Evolutionary conservation across 2,797 vertebrate genomes (phyloP), one percentile per base, ranked within the genome.

Genomic region (Molossus molossus): DNA sequence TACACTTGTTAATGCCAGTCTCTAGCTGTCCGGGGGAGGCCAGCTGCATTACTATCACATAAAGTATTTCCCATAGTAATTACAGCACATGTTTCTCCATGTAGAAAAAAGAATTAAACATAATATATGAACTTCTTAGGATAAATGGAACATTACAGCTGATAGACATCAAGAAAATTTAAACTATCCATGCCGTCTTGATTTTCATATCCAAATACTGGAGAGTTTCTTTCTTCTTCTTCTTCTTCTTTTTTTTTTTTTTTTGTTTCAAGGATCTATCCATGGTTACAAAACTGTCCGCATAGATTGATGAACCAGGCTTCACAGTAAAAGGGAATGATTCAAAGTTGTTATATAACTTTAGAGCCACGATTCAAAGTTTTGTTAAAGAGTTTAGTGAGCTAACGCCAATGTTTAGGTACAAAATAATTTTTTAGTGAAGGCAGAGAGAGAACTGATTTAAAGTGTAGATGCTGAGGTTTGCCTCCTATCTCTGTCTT

Each of bases 121-220:
- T 83, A 87, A 82, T 62, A 89, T 67, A 62, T 40, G 85, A 89
- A 75, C 9, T 76, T 87, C 58, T 13, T 25, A 91, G 92, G 40
- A 81, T 20, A 95, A 67, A 57, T 40, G 4, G 6, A 84, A 27
- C 3, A 65, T 79, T 57, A 40, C 0, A 75, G 11, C 17, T 89
- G 48, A 85, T 0, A 27, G 3, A 89, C 20, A 7, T 60, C 72
- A 33, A 83, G 23, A 93, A 83, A 93, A 92, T 84, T 72, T 48
- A 82, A 93, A 37, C 12, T 60, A 83, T 80, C n/a, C 40, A n/a
- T 45, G 8, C 14, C 1, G 25, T 89, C 33, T 75, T 82, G 29
- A 92, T 94, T 72, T 94, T 89, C 29, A 73, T 17, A 75, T 17
- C 1, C 11, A 92, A 79, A 55, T 6, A 1, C 33, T 77, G 21